A percentile compares a stretch with the other conserved stretches of the same genome.
Evolutionary conservation across 2,113 vertebrate genomes (phyloP).

Genomic region (Tragelaphus buxtoni): DNA sequence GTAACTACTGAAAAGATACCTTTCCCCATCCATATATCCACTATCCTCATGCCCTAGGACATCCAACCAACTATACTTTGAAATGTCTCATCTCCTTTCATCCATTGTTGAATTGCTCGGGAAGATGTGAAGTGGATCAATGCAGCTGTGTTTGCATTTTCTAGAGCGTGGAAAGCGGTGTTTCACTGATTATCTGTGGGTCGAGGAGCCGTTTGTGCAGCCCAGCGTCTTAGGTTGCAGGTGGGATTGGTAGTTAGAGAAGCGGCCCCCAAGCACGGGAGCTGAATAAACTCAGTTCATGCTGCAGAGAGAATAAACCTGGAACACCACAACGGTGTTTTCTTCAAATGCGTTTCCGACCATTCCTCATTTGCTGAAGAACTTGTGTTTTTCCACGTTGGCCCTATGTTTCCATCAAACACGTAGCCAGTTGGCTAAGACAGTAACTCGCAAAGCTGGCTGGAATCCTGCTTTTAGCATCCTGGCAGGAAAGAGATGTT

Average conservation of each 20-base stretch:
- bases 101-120: not conserved
- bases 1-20: not conserved
- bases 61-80: not conserved
- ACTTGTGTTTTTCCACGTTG: constrained; percentile 7
- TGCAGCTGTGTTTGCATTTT: constrained; percentile 15
- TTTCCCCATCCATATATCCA: not conserved
- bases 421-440: constrained; percentile 41
- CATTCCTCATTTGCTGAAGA: not conserved
- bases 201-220: not conserved
- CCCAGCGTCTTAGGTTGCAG: not conserved
- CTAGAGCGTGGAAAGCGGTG: not conserved
- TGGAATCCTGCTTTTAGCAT: constrained; percentile 1
- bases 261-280: not conserved
- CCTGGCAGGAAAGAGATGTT: constrained; percentile 8
- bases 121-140: not conserved
- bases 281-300: not conserved
- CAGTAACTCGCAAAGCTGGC: not conserved
- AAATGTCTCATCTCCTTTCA: not conserved
- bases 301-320: not conserved
- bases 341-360: not conserved
- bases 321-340: not conserved
- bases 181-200: not conserved
- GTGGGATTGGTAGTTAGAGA: not conserved
- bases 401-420: not conserved
- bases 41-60: not conserved